Conservation (phyloP, 1,140 invertebrate genomes). For the Oncopodura yosiiana region DNA sequence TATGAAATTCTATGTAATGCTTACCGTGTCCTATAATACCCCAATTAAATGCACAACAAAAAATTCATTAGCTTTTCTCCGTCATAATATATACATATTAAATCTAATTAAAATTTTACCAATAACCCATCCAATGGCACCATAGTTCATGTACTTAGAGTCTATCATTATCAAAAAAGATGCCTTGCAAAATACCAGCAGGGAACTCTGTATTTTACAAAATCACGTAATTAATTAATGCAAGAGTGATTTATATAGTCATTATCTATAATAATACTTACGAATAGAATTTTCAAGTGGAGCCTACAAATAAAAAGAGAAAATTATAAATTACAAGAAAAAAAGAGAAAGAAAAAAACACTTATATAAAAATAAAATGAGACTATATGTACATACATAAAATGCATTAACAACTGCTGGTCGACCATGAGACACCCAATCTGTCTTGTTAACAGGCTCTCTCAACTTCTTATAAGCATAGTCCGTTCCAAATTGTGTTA, state of each 20-base stretch:
- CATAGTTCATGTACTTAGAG: conserved; percentile 86
- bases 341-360: too few relatives aligned
- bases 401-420: conserved; percentile 73
- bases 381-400: too few relatives aligned
- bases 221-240: neutral
- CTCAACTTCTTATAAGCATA: conserved; percentile 64
- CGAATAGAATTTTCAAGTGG: conserved; percentile 74
- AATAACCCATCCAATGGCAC: conserved; percentile 64
- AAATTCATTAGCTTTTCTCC: neutral
- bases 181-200: conserved; percentile 78
- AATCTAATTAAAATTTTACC: conserved; percentile 33
- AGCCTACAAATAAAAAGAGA: too few relatives aligned
- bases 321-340: too few relatives aligned
- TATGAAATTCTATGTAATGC: neutral
- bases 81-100: neutral
- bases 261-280: conserved; percentile 6
- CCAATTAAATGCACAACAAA: too few relatives aligned
- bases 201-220: conserved; percentile 60
- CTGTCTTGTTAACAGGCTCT: conserved; percentile 68
- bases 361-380: too few relatives aligned
- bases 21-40: neutral
- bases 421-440: conserved; percentile 66
- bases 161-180: conserved; percentile 58
- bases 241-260: neutral
- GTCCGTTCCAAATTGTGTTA: conserved; percentile 63